Evolutionary conservation across 2,113 vertebrate genomes (phyloP), one percentile per base, ranked within the genome.

Genomic region (Copsychus sechellarum): DNA sequence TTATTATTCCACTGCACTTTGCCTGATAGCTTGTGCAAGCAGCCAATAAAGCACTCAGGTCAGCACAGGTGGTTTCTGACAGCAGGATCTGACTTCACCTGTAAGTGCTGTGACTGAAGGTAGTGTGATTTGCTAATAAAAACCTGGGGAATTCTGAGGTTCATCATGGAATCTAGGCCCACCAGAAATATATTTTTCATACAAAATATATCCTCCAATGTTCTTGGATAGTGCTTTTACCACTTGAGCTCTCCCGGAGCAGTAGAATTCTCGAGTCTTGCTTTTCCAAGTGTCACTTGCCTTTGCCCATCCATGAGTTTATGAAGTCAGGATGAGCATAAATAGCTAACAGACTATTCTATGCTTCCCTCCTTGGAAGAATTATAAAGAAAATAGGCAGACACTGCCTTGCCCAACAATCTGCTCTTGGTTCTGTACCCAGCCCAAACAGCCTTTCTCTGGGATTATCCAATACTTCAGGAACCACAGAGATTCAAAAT

Each of bases 401-500:
- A 61, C 9, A 21, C 11, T 72, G 28, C 38, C 18, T 64, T 71
- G 50, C 15, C 21, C 47, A 66, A 33, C 2, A 34, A 28, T 69
- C 67, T 69, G 11, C 11, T 72, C 71, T 66, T 61, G 14, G 9
- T 76, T 72, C 62, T 69, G 12, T 23, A 65, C 14, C 36, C 38
- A 54, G 20, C 4, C 15, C 43, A 38, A 73, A 70, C 9, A 54
- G 29, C 25, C 21, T 69, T 85, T 72, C 71, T 40, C 67, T 65
- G 54, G 9, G 1, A 28, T 82, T 77, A 47, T 65, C 18, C 0
- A 0, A 9, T 17, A 38, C 51, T 87, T 67, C 2, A 1, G 19
- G 43, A 79, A 74, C 60, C 34, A 48, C 4, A 6, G 23, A 61
- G 28, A 81, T 67, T 54, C 23, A 64, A 67, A 86, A 86, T 58